Evolutionary conservation across 2,113 vertebrate species (phyloP).

Genomic region (Myiozetetes cayanensis): DNA sequence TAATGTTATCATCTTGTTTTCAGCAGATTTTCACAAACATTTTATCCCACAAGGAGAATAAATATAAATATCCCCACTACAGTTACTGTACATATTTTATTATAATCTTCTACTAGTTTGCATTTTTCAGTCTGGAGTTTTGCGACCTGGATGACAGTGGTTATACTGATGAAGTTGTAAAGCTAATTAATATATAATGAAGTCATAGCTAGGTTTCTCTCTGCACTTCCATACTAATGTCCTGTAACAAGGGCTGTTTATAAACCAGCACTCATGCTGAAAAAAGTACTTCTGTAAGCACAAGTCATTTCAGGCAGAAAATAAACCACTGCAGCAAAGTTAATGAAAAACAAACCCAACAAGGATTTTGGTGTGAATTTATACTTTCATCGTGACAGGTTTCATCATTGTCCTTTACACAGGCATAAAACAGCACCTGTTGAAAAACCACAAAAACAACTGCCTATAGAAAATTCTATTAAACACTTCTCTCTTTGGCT

Average conservation of each 20-base stretch:
- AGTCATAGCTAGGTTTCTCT: conserved; percentile 39
- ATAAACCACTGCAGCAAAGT: neutral
- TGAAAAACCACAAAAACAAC: neutral
- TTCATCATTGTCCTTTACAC: neutral
- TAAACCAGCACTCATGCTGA: conserved; percentile 16
- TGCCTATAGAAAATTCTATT: neutral
- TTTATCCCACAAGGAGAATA: neutral
- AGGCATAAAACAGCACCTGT: neutral
- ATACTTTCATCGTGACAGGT: neutral
- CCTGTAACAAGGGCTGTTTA: neutral
- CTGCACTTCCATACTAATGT: neutral
- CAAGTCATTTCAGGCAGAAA: neutral
- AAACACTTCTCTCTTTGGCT: neutral
- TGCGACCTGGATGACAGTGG: neutral
- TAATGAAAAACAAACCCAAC: neutral
- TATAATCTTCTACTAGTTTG: neutral
- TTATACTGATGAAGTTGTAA: conserved; percentile 44
- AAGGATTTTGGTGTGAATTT: neutral
- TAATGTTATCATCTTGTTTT: neutral
- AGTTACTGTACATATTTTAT: neutral
- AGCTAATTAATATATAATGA: conserved; percentile 60
- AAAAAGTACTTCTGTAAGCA: neutral
- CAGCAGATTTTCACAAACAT: neutral
- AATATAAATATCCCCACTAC: neutral
- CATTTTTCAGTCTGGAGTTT: conserved; percentile 20